Evolutionary conservation across 37 sponge, comb jelly and placozoan species (phyloP), one percentile per base, ranked within the genome.

Genomic region (Sycon ciliatum): DNA sequence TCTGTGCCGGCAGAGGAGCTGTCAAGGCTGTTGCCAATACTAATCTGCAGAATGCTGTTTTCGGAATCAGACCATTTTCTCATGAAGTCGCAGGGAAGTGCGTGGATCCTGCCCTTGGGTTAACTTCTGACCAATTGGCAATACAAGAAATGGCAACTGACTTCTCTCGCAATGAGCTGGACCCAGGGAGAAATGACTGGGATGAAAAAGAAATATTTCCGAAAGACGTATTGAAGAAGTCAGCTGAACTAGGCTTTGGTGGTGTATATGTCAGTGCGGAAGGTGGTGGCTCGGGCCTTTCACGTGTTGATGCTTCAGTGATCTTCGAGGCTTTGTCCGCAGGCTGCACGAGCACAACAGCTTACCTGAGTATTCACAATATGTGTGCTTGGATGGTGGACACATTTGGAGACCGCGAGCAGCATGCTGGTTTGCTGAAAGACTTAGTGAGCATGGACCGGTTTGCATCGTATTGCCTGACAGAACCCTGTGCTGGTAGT

Each of bases 381-480:
- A 85, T 92, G 89, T 88, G 89, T 85, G 77, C 78, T 11, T 89
- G 95, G 95, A 89, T 94, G 95, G 62, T 94, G 0, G 95, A 94
- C 69, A 40, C 80, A 65, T 94, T 84, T 86, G 95, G 95, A 0
- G 81, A 29, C 39, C 64, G 76, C 28, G 56, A 65, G 30, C 91
- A 84, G 78, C 20, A 30, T 61, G 32, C 16, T 18, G 13, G 13
- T 18, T 42, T 60, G 63, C 7, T 60, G 7, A 22, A 22, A 28
- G 7, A 60, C 26, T 60, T 60, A 11, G 24, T 42, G 13, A 18
- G 63, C 7, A 18, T 36, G 82, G 80, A 67, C 33, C n/a, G n/a
- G 26, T 57, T 89, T 23, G 79, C 91, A 26, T 93, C 95, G 11
- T 93, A 93, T 67, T 93, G 95, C 38, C 80, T 94, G 37, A 94